Conservation (phyloP, 2,888 invertebrate species). For the Petrolisthes cinctipes region DNA sequence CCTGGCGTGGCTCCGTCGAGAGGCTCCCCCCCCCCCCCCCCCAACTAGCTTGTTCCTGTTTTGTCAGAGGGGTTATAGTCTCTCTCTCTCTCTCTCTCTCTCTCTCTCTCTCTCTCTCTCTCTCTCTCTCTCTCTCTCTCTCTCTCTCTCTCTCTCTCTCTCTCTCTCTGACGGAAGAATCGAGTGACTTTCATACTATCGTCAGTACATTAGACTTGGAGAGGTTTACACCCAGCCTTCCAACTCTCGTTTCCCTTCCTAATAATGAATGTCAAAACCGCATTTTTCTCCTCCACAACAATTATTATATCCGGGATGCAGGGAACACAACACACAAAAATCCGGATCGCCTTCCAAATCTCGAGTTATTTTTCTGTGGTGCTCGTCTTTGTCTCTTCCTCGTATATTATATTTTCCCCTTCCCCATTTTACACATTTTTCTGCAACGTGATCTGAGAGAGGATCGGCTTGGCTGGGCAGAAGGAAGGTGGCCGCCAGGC, state of each 20-base stretch:
- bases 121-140: constrained; percentile 5
- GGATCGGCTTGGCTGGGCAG: background rate
- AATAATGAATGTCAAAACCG: constrained; percentile 21
- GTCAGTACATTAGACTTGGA: background rate
- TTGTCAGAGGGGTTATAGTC: background rate
- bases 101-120: constrained; percentile 10
- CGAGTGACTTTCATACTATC: background rate
- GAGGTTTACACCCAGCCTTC: background rate
- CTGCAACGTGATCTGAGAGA: constrained; percentile 30
- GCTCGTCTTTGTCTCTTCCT: constrained; percentile 33
- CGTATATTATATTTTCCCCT: constrained; percentile 36
- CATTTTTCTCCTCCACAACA: constrained; percentile 29
- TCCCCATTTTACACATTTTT: constrained; percentile 10
- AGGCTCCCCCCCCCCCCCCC: background rate
- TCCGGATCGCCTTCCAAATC: constrained; percentile 29
- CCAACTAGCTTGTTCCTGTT: background rate
- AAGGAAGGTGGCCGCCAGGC: background rate
- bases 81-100: background rate
- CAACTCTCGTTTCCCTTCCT: background rate
- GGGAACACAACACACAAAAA: constrained; percentile 21
- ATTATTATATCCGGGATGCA: constrained; percentile 32
- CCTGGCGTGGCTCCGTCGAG: background rate
- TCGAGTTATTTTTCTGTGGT: background rate
- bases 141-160: constrained; percentile 27
- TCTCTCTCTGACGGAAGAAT: constrained; percentile 2